Conservation (phyloP, 2,113 vertebrate species). For the Lagopus leucura region DNA sequence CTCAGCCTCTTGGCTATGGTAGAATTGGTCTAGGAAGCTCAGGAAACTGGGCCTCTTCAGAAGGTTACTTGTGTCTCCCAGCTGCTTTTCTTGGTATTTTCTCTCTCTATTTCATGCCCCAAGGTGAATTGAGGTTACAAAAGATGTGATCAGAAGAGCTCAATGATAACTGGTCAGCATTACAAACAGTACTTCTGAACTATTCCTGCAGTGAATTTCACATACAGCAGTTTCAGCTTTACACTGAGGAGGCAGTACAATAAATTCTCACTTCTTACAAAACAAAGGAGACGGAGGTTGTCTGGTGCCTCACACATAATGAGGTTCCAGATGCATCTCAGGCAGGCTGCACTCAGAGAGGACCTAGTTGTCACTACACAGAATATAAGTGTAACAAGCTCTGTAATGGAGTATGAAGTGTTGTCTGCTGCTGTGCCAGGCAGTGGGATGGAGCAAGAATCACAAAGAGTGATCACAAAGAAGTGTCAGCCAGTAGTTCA, state of each 20-base stretch:
- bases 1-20: background rate
- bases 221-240: background rate
- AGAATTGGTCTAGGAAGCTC: background rate
- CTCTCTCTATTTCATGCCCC: background rate
- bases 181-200: background rate
- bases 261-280: background rate
- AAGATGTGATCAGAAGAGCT: background rate
- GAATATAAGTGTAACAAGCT: background rate
- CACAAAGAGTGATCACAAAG: background rate
- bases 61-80: background rate
- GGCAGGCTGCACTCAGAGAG: no score
- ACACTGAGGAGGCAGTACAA: background rate
- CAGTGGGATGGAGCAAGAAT: background rate
- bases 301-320: background rate
- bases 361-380: background rate
- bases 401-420: background rate
- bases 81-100: background rate
- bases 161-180: background rate
- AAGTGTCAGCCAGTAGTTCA: background rate
- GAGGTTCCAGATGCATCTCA: background rate
- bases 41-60: background rate
- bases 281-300: background rate
- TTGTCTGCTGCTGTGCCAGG: background rate
- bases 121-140: background rate
- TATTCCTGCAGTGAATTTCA: background rate